phyloP scores from a whole-genome alignment of 1,140 invertebrate genomes.

The Camponotus floridanus region DNA sequence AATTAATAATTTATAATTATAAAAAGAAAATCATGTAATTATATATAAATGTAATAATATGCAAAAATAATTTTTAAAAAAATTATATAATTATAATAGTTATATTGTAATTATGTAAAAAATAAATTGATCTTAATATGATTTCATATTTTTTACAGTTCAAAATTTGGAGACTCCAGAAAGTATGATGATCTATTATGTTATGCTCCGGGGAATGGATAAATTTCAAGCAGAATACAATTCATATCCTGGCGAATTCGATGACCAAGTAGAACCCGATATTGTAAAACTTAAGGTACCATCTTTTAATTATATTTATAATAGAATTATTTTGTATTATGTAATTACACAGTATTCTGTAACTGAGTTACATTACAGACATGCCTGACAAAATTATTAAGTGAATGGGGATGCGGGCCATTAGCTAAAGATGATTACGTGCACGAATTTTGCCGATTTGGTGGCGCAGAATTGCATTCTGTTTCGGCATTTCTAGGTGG shows the following conservation, averaged over 20 bases:
- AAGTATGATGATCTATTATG: constrained; percentile 95
- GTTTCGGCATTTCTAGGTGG: constrained; percentile 98
- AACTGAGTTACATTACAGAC: constrained; percentile 83
- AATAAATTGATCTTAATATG: not conserved
- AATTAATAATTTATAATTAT: constrained; percentile 12
- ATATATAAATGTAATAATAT: not conserved
- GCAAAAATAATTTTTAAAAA: not conserved
- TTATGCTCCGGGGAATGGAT: constrained; percentile 96
- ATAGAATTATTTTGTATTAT: not conserved
- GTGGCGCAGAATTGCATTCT: constrained; percentile 97
- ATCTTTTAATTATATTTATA: not conserved
- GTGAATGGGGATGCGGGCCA: constrained; percentile 94
- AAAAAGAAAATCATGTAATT: not conserved
- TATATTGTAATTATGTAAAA: not conserved
- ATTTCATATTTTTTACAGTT: constrained; percentile 81
- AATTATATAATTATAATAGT: constrained; percentile 20
- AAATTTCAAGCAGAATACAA: constrained; percentile 96
- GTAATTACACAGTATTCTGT: not conserved
- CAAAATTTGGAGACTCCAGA: constrained; percentile 92
- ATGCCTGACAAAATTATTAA: constrained; percentile 92
- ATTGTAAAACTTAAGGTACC: constrained; percentile 93
- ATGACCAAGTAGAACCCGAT: constrained; percentile 95
- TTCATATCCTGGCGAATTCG: constrained; percentile 95
- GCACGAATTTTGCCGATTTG: constrained; percentile 98
- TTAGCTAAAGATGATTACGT: constrained; percentile 96